phyloP scores from a whole-genome alignment of 1,140 invertebrate species.

The Drosophila biarmipes region DNA sequence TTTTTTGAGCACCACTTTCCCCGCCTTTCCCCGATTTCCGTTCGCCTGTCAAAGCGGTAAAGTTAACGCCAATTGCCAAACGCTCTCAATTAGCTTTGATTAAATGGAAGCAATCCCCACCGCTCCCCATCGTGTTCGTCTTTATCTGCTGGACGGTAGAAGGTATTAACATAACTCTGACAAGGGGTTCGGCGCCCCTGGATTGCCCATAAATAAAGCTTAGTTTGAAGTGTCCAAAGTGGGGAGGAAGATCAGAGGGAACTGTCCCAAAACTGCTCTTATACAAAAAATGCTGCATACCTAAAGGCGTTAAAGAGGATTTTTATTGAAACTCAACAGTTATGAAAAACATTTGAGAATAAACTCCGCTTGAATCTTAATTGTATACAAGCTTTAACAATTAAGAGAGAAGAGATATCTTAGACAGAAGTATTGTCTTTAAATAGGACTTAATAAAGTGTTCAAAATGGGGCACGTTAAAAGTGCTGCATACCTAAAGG shows the following conservation, averaged over 20 bases:
- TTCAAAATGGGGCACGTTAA: no score
- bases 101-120: conserved; percentile 36
- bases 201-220: conserved; percentile 30
- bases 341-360: no score
- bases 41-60: conserved; percentile 51
- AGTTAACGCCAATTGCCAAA: conserved; percentile 58
- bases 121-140: neutral
- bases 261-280: no score
- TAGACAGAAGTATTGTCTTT: no score
- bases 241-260: neutral
- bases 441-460: no score
- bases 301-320: no score
- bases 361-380: no score
- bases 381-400: no score
- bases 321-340: no score
- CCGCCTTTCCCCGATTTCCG: neutral
- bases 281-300: no score
- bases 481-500: no score
- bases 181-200: neutral
- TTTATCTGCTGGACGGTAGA: neutral
- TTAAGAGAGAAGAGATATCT: no score
- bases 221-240: neutral
- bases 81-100: conserved; percentile 66
- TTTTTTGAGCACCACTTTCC: neutral
- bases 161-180: conserved; percentile 25